Base-by-base conservation (phyloP, 1,140 invertebrate species). In the Mya arenaria region DNA sequence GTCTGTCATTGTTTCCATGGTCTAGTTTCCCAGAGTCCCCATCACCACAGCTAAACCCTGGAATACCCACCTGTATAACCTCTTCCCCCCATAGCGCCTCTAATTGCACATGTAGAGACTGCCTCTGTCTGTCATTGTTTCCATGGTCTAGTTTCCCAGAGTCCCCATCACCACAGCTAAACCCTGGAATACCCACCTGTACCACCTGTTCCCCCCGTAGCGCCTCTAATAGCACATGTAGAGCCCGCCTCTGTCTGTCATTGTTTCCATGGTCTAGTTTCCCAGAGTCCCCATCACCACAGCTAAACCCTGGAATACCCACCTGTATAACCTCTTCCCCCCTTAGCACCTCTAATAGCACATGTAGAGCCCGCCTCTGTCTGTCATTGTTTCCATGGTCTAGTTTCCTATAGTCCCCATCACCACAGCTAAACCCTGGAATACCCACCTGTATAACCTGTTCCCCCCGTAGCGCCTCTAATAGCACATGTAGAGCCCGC, bases 71-170 rank as follows among this genome's bases (percentile, higher is more conserved):
- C 91, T 95, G 94, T n/a, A 95, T 90, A 28, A 95, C 94, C 87
- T 95, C 94, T 88, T 95, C 94, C 69, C 94, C 94, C 87, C 95
- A 94, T 1, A 96, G 89, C 6, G 95, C 94, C 90, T 95, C 95
- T 78, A 96, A 95, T 87, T 95, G 95, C 71, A 95, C 90, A n/a
- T n/a, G n/a, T n/a, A n/a, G n/a, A 3, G 95, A 95, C 65, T 95
- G 89, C 34, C 95, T 89, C 84, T 95, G 95, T 72, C 95, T 87
- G 84, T 95, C 95, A 84, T 94, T 95, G 88, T 95, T 95, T 13
- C 95, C 95, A 90, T 96, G 95, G 4, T 95, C 95, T 36, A 96
- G 90, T 92, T 95, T 95, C 4, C 94, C 95, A 89, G 94, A 94
- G 86, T 95, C 94, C 15, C 94, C 94, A 89, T 95, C 94, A 10